Percentiles rank a stretch among this genome's conserved stretches.
Conservation (phyloP, 2,113 vertebrate species). For the Picathartes gymnocephalus region DNA sequence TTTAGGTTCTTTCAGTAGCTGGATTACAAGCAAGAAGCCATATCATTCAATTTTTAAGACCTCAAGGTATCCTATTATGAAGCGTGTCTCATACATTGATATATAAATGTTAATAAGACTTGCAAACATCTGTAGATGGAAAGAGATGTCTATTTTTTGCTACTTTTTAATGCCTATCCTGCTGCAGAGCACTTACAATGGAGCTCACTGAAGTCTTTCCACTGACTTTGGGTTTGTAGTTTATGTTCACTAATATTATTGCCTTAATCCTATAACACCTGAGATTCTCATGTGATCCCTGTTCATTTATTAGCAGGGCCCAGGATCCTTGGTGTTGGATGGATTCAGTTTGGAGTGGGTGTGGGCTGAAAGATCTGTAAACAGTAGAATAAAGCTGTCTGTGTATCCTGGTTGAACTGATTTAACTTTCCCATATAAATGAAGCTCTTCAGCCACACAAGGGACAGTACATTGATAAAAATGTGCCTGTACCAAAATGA, state of each 20-base stretch:
- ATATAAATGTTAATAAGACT: background rate
- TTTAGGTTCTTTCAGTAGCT: background rate
- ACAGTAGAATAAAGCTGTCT: background rate
- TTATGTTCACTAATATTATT: background rate
- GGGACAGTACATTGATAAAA: background rate
- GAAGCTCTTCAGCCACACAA: background rate
- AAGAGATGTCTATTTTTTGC: background rate
- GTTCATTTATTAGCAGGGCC: background rate
- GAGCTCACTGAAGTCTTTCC: background rate
- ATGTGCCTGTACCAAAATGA: background rate
- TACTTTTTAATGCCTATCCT: background rate
- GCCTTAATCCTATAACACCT: background rate
- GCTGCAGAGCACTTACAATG: background rate
- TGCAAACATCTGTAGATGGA: background rate
- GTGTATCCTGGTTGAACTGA: background rate
- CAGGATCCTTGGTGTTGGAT: background rate
- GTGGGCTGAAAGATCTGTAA: background rate
- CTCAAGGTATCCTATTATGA: background rate
- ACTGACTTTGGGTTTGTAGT: background rate
- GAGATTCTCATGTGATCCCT: background rate
- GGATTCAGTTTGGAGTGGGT: background rate
- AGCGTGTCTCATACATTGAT: background rate
- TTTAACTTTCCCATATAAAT: background rate
- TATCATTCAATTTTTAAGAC: background rate
- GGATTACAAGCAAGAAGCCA: background rate